Evolutionary conservation across 2,797 vertebrate species (phyloP), one percentile per base, ranked within the genome.

Genomic region (Eurystomus glaucurus): DNA sequence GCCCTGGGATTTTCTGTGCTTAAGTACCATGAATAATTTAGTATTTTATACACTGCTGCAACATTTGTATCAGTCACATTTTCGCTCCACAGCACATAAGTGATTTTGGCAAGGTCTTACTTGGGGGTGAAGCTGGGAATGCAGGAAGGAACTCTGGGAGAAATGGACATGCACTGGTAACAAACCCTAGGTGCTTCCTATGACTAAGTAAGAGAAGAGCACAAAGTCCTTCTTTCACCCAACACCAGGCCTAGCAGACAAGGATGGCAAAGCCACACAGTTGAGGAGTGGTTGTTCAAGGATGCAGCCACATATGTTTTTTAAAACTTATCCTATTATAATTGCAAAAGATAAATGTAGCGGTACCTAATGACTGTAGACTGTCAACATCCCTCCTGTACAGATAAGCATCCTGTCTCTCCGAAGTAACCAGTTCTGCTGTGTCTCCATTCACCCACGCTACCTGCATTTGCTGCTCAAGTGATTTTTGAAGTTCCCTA

Each of bases 11-110:
- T 78, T 94, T 97, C 69, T 78, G 50, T 62, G 72, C 39, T 91
- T 91, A 93, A 93, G 52, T 29, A 83, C 72, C 76, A 81, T 80
- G 65, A 96, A 96, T 80, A 95, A 95, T 85, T 88, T 64, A 93
- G 82, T 19, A 86, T 90, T 97, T 95, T 78, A 93, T 78, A 95
- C 72, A 86, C 70, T 51, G 35, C 88, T 88, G 77, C 65, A 94
- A 82, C 65, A 72, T 83, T 96, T 86, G 58, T 84, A 90, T 81
- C 88, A 74, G 54, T 88, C 90, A 62, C 41, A 72, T 88, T 96
- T 84, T 86, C 2, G 4, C 51, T 96, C 28, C 31, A 52, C 31
- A 8, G 33, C 66, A 55, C 16, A 8, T 64, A 83, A 91, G 52
- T 61, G 26, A 85, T 88, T 93, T 71, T 84, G 82, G 82, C 82